phyloP scores from a whole-genome alignment of 2,888 invertebrate genomes.

The Agrilus cyanescens region DNA sequence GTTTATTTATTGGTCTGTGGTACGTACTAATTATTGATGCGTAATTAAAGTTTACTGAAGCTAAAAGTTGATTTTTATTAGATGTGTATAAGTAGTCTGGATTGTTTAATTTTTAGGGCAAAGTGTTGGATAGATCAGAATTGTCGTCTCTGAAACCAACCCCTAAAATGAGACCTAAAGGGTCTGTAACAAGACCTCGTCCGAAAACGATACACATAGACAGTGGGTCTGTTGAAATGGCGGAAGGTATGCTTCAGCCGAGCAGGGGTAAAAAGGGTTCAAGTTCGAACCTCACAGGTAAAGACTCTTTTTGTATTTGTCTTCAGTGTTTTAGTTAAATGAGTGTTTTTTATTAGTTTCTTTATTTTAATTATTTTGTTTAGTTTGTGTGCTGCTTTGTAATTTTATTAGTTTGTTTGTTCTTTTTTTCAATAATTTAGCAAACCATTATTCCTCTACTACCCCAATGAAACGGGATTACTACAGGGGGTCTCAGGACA shows the following conservation, averaged over 20 bases:
- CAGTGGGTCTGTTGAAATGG: slow-evolving; percentile 63
- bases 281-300: slow-evolving; percentile 72
- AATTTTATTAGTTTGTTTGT: slow-evolving; percentile 3
- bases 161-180: slow-evolving; percentile 53
- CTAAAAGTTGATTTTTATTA: no score
- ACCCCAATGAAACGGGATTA: slow-evolving; percentile 72
- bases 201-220: slow-evolving; percentile 89
- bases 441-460: slow-evolving; percentile 40
- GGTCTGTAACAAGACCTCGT: slow-evolving; percentile 53
- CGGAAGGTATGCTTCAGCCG: slow-evolving; percentile 61
- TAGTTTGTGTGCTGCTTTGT: neutral
- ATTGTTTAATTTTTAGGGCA: no score
- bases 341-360: neutral
- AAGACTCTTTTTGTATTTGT: slow-evolving; percentile 16
- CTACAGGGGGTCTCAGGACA: slow-evolving; percentile 86
- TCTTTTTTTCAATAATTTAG: slow-evolving; percentile 19
- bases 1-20: slow-evolving; percentile 33
- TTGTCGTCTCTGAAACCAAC: slow-evolving; percentile 47
- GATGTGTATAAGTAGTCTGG: no score
- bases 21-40: no score
- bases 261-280: slow-evolving; percentile 71
- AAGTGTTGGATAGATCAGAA: slow-evolving; percentile 61
- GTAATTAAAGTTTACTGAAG: no score
- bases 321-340: neutral
- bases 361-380: neutral